Evolutionary conservation across 2,113 vertebrate genomes (phyloP).

Genomic region (Todiramphus saurophagus): DNA sequence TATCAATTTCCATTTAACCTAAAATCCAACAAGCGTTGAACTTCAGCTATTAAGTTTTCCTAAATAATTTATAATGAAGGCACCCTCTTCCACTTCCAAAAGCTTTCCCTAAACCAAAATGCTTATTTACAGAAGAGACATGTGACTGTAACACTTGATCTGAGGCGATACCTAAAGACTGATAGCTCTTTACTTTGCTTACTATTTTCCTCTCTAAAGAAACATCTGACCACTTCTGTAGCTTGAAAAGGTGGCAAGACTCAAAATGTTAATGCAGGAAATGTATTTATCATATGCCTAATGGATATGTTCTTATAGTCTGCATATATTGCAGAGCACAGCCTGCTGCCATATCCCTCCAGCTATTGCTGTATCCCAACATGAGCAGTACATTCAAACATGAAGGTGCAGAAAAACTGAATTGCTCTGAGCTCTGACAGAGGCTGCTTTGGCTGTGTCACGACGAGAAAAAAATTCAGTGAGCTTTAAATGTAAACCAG

Average conservation of each 20-base stretch:
- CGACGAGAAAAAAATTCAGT: neutral
- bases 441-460: neutral
- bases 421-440: neutral
- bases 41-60: neutral
- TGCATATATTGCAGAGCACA: neutral
- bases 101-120: neutral
- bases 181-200: neutral
- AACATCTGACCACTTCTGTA: neutral
- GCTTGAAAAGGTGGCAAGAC: neutral
- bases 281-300: neutral
- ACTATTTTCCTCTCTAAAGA: neutral
- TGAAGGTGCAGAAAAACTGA: neutral
- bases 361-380: neutral
- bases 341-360: neutral
- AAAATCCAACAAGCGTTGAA: constrained; percentile 77
- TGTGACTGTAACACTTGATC: neutral
- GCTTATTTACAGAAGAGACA: neutral
- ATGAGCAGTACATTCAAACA: neutral
- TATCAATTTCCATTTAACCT: constrained; percentile 76
- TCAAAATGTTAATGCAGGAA: neutral
- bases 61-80: neutral
- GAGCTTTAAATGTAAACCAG: neutral
- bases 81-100: neutral
- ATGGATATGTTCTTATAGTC: neutral
- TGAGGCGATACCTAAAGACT: neutral